Evolutionary conservation across 2,888 invertebrate species (phyloP), one percentile per base, ranked within the genome.

Genomic region (Odontothrips loti): DNA sequence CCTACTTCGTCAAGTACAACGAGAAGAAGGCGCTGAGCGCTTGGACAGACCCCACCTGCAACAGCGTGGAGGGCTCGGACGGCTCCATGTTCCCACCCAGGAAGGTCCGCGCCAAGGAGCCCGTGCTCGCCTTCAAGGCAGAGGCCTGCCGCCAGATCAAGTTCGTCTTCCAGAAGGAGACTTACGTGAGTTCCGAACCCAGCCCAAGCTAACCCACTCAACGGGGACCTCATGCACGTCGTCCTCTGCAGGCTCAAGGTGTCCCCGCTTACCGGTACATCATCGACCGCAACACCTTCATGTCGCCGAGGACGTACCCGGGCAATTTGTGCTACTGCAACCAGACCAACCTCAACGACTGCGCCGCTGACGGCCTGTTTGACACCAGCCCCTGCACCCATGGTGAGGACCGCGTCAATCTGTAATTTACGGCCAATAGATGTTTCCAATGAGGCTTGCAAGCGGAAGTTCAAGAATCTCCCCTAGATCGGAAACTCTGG

Each of bases 41-140:
- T 43, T 84, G 84, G 84, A 34, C 79, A 17, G 81, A 48, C 9
- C 81, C 82, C 12, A 82, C 84, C 48, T 84, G 84, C 81, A 83
- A 84, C 81, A 75, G 82, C 17, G 81, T 84, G 8, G 84, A 84
- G 80, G 84, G 84, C 2, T 83, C 82, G 12, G 84, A 84, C 23
- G 84, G 84, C 29, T 80, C 83, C 58, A 79, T 84, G 29, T 84
- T 84, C 82, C 84, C 84, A 2, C 83, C 83, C 11, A 29, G 78
- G 20, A 20, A 79, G 9, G 81, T 84, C 17, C 68, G 79, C 3
- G 80, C 79, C 9, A 47, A 82, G 8, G 68, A 34, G 10, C 81
- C 47, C 20, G 48, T 83, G 27, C 80, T 82, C 80, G 80, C 83
- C 80, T 83, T 82, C 82, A 82, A 81, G 81, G 68, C 79, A 47